phyloP scores from a whole-genome alignment of 2,113 vertebrate genomes.

The Herpetotheres cachinnans region DNA sequence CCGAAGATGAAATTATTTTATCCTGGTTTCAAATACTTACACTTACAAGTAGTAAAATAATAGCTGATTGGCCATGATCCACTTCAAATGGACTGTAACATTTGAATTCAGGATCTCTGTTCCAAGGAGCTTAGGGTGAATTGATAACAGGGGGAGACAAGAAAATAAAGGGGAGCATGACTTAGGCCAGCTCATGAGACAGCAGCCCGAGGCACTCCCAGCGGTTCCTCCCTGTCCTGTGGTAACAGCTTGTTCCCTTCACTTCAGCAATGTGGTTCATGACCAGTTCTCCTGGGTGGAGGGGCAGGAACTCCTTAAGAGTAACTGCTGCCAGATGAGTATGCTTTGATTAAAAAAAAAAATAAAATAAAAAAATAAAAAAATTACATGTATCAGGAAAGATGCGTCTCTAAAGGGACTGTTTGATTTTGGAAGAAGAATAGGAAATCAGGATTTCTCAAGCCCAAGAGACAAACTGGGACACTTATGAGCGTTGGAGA shows the following conservation, averaged over 20 bases:
- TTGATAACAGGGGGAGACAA: not conserved
- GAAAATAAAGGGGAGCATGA: not conserved
- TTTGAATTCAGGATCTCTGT: not conserved
- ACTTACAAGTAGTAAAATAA: not conserved
- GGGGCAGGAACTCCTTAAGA: not conserved
- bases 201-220: not conserved
- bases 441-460: not conserved
- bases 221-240: conserved; percentile 12
- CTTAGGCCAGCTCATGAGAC: not conserved
- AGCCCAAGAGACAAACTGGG: not conserved
- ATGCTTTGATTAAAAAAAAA: not conserved
- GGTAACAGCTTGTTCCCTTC: conserved; percentile 40
- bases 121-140: not conserved
- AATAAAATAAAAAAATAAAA: too few species aligned
- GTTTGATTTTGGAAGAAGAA: not conserved
- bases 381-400: not conserved
- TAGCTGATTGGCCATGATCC: not conserved
- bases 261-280: not conserved
- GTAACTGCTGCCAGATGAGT: not conserved
- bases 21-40: not conserved
- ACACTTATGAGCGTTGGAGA: accelerated
- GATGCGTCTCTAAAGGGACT: not conserved
- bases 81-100: not conserved
- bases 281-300: conserved; percentile 24
- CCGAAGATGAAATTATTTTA: not conserved